Conservation (phyloP, 2,113 vertebrate genomes). For the Rhizomys pruinosus region DNA sequence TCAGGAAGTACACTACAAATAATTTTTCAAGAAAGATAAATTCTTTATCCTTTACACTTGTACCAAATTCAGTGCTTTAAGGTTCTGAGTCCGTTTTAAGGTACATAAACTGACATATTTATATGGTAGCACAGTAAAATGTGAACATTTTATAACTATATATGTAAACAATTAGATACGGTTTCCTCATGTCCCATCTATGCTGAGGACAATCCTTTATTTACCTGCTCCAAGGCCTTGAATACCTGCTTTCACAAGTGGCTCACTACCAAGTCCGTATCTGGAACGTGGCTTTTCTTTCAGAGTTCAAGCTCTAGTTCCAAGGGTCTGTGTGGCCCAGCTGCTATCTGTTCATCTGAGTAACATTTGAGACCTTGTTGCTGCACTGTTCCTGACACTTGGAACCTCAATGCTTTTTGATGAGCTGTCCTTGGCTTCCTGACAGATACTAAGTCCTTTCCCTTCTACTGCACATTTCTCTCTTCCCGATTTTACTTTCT, state of each 20-base stretch:
- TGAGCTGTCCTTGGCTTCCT: background rate
- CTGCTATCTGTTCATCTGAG: background rate
- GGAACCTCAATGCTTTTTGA: background rate
- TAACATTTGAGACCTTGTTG: background rate
- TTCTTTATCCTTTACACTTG: background rate
- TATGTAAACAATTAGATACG: background rate
- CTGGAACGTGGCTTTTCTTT: background rate
- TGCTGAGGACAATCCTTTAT: background rate
- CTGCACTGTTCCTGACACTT: background rate
- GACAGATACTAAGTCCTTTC: slow-evolving; percentile 16
- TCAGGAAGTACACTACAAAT: slow-evolving; percentile 59
- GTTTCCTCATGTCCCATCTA: background rate
- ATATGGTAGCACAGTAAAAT: background rate
- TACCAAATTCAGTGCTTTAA: slow-evolving; percentile 47
- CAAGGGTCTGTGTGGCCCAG: background rate
- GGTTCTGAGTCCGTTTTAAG: background rate
- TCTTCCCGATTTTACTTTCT: background rate
- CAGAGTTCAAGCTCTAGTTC: background rate
- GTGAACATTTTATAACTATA: slow-evolving; percentile 11
- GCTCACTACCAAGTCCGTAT: background rate
- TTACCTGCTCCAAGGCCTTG: background rate
- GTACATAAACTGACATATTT: slow-evolving; percentile 20
- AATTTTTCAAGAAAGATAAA: slow-evolving; percentile 63
- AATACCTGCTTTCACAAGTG: background rate
- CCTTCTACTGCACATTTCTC: background rate